Evolutionary conservation across 2,797 vertebrate species (phyloP).

Genomic region (Spinibarbus caldwelli): DNA sequence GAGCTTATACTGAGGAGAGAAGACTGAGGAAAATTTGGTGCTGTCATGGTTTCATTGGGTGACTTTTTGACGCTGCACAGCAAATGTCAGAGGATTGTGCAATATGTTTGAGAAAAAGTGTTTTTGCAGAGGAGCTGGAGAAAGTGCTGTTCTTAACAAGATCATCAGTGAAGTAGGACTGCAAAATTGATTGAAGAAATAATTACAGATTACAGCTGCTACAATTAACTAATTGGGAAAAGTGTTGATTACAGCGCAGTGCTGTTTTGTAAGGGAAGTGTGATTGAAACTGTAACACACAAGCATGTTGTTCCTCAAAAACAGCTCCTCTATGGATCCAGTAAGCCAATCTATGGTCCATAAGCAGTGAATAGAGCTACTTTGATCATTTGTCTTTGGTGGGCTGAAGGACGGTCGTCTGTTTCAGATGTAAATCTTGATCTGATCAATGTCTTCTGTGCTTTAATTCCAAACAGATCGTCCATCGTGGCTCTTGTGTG

Average conservation of each 20-base stretch:
- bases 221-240: neutral
- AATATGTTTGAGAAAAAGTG: neutral
- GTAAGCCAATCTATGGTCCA: neutral
- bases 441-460: slow-evolving; percentile 17
- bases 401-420: neutral
- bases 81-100: neutral
- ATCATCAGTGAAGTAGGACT: neutral
- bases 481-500: neutral
- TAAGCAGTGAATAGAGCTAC: neutral
- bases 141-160: neutral
- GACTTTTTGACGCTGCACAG: neutral
- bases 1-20: neutral
- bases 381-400: neutral
- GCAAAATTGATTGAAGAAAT: neutral
- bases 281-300: neutral
- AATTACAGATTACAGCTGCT: slow-evolving; percentile 4
- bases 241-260: slow-evolving; percentile 10
- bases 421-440: slow-evolving; percentile 26
- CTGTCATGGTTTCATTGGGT: neutral
- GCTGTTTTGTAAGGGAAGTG: neutral
- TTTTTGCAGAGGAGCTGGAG: neutral
- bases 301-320: neutral
- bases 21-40: neutral
- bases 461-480: neutral
- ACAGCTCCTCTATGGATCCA: neutral